Evolutionary conservation across 2,113 vertebrate genomes (phyloP), one percentile per base, ranked within the genome.

Genomic region (Caranx melampygus): DNA sequence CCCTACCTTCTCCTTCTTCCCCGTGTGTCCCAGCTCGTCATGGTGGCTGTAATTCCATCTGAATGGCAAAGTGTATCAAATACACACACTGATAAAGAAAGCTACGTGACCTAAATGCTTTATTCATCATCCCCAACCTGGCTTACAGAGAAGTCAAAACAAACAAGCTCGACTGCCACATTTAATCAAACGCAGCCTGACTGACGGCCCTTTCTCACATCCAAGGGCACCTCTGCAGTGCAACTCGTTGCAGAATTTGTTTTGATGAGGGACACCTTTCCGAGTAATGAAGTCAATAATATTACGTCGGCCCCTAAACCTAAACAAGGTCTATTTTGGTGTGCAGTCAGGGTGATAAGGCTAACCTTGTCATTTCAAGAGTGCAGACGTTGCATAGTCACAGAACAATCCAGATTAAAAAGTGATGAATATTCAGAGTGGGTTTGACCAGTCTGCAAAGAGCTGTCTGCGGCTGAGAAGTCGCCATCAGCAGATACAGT

Each of bases 91-190:
- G 75, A 79, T 79, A 75, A 79, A 54, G 61, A 73, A 76, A 76
- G 45, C 62, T 83, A 81, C 69, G 52, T 81, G 90, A 82, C 86
- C 84, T 67, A 82, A 89, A 92, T 86, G 80, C 67, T 86, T 90
- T 82, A 79, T 91, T 87, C 71, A 84, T 84, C 37, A 73, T 73
- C 76, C 64, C 76, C 42, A 15, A 62, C 60, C 83, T 8, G 6
- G 60, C 66, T 86, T 64, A 83, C 33, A 57, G 49, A 40, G 64
- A 76, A 75, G 75, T 82, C 47, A 77, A 91, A 86, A 88, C 79
- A 91, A 88, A 90, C 84, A 80, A 87, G 69, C 72, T 64, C 40
- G 15, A 68, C 74, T 86, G 89, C 75, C 77, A 79, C 82, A 79
- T 87, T 86, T 78, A 78, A 86, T 91, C 90, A 86, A 75, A 84